Evolutionary conservation across 2,113 vertebrate species (phyloP).

Genomic region (Chloroceryle aenea): DNA sequence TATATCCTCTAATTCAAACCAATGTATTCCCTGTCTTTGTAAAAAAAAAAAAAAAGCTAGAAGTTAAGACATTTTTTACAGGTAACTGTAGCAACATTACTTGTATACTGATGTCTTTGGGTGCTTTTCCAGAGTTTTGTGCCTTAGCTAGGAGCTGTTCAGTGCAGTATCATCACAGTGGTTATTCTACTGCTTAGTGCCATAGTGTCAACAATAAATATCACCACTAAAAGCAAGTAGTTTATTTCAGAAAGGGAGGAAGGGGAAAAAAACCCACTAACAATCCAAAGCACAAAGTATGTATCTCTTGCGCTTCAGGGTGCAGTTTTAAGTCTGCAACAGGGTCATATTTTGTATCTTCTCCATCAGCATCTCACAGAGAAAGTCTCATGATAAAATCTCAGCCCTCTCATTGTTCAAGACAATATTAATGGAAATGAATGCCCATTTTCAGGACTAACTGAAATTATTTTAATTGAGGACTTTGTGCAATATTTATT

Average conservation of each 20-base stretch:
- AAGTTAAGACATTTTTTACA: background rate
- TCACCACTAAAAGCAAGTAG: background rate
- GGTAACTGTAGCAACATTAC: background rate
- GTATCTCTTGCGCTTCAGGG: background rate
- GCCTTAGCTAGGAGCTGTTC: background rate
- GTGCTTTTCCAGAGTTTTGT: background rate
- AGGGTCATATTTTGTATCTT: background rate
- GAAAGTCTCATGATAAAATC: background rate
- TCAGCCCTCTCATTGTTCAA: background rate
- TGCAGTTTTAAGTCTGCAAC: background rate
- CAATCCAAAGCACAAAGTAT: background rate
- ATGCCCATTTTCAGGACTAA: background rate
- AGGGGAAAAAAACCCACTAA: background rate
- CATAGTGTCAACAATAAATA: background rate
- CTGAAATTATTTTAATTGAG: background rate
- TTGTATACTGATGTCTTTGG: background rate
- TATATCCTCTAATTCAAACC: background rate
- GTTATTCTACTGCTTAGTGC: background rate
- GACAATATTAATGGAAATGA: background rate
- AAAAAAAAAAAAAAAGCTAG: background rate
- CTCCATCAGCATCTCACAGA: background rate
- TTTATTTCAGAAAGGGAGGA: background rate
- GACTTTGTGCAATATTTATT: background rate
- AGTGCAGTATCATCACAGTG: background rate
- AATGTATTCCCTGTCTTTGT: background rate